A percentile compares a stretch with the other conserved stretches of the same genome.
Conservation (phyloP, 2,888 invertebrate genomes). For the Brassicogethes aeneus region DNA sequence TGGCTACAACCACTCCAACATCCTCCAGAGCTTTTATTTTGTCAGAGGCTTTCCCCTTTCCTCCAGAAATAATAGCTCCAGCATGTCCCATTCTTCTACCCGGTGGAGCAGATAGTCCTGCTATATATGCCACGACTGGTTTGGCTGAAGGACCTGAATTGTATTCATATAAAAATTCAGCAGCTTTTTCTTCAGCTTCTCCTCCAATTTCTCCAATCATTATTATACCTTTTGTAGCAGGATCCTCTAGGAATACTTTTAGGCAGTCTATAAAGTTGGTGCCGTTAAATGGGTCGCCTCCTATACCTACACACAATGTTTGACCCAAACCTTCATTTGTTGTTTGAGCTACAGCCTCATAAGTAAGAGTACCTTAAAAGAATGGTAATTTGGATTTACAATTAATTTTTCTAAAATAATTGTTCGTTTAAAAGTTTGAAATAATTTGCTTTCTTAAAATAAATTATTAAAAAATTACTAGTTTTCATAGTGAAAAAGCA, state of each 20-base stretch:
- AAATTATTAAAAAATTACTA: too few relatives aligned
- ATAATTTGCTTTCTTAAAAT: too few relatives aligned
- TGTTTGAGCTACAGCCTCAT: slow-evolving; percentile 71
- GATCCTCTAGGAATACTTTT: slow-evolving; percentile 85
- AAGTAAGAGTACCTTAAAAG: slow-evolving; percentile 51
- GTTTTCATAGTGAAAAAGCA: too few relatives aligned
- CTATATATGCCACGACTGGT: slow-evolving; percentile 96
- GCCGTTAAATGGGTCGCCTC: slow-evolving; percentile 41
- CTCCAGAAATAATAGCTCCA: slow-evolving; percentile 94
- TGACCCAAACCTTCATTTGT: slow-evolving; percentile 74
- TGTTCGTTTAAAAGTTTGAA: slow-evolving; percentile 1
- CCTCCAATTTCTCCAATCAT: slow-evolving; percentile 92
- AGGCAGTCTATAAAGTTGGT: slow-evolving; percentile 84
- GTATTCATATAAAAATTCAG: slow-evolving; percentile 71
- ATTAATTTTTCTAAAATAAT: neutral
- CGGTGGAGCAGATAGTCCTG: slow-evolving; percentile 93
- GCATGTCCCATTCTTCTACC: slow-evolving; percentile 99
- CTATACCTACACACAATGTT: slow-evolving; percentile 88
- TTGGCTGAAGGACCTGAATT: slow-evolving; percentile 78
- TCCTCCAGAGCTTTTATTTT: slow-evolving; percentile 22
- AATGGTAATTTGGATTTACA: too few relatives aligned
- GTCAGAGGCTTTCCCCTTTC: slow-evolving; percentile 59
- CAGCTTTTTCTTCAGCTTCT: slow-evolving; percentile 89
- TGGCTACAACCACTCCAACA: slow-evolving; percentile 19
- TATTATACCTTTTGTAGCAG: slow-evolving; percentile 89